Evolutionary conservation across 2,888 invertebrate species (phyloP).

Genomic region (Apantesis nais): DNA sequence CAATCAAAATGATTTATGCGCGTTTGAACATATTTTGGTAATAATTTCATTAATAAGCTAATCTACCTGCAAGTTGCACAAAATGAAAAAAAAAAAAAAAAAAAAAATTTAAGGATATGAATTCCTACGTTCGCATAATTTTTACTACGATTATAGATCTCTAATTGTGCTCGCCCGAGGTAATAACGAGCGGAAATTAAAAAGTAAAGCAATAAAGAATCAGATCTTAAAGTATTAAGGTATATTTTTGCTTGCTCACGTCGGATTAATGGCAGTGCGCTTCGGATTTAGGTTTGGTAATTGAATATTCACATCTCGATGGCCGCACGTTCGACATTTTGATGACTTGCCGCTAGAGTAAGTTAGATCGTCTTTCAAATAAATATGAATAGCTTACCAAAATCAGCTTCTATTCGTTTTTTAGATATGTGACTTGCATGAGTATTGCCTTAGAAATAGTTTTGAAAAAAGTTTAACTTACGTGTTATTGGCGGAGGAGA

Average conservation of each 20-base stretch:
- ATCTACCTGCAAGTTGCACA: slow-evolving; percentile 7
- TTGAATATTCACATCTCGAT: slow-evolving; percentile 75
- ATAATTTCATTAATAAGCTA: slow-evolving; percentile 21
- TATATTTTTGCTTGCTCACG: slow-evolving; percentile 42
- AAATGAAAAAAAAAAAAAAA: slow-evolving; percentile 5
- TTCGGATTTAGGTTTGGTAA: slow-evolving; percentile 64
- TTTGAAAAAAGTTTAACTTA: slow-evolving; percentile 63
- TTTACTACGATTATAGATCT: slow-evolving; percentile 62
- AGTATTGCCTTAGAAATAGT: not conserved
- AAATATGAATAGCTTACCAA: slow-evolving; percentile 36
- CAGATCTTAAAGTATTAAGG: slow-evolving; percentile 36
- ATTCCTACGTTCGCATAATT: slow-evolving; percentile 66
- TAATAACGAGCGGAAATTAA: slow-evolving; percentile 31
- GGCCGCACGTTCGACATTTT: slow-evolving; percentile 62
- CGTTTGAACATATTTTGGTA: slow-evolving; percentile 32
- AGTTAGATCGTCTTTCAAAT: slow-evolving; percentile 50
- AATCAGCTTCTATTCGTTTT: slow-evolving; percentile 27
- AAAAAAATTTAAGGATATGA: slow-evolving; percentile 37
- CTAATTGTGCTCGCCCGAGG: slow-evolving; percentile 55
- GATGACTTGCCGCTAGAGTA: slow-evolving; percentile 58
- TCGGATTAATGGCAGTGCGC: slow-evolving; percentile 44
- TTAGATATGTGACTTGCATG: slow-evolving; percentile 15
- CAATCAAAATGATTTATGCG: slow-evolving; percentile 63
- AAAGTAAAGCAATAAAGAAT: slow-evolving; percentile 24
- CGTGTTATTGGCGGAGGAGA: slow-evolving; percentile 87